Conservation (phyloP, 2,888 invertebrate genomes). For the Archaeoteleia sp. region DNA sequence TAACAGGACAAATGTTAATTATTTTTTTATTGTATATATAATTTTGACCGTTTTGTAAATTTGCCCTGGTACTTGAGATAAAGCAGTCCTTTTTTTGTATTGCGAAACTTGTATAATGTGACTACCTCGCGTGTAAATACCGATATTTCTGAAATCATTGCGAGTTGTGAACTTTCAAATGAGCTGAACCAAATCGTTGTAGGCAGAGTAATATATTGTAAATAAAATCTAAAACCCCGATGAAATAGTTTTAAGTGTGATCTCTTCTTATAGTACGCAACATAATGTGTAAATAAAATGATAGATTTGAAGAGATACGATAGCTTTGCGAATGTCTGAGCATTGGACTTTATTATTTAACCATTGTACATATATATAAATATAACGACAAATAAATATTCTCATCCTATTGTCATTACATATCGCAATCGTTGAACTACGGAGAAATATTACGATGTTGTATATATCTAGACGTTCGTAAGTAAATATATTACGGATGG, state of each 20-base stretch:
- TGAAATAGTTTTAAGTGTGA: not conserved
- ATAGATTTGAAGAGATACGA: not conserved
- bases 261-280: not conserved
- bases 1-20: too few relatives aligned
- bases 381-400: slow-evolving; percentile 18
- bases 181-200: slow-evolving; percentile 16
- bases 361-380: slow-evolving; percentile 9
- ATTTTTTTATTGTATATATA: too few relatives aligned
- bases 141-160: not conserved
- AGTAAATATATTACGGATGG: slow-evolving; percentile 18
- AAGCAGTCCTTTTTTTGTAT: too few relatives aligned
- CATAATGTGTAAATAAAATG: slow-evolving; percentile 1
- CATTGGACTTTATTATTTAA: slow-evolving; percentile 15
- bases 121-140: not conserved
- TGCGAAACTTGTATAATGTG: too few relatives aligned
- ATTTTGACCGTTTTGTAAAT: too few relatives aligned
- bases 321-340: not conserved
- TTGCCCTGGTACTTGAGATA: too few relatives aligned
- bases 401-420: slow-evolving; percentile 1
- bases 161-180: not conserved
- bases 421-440: slow-evolving; percentile 4
- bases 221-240: slow-evolving; percentile 15
- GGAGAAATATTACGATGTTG: slow-evolving; percentile 26
- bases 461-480: slow-evolving; percentile 38
- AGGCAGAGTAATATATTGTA: slow-evolving; percentile 53